Evolutionary conservation across 2,113 vertebrate genomes (phyloP).

Genomic region (Scopus umbretta): DNA sequence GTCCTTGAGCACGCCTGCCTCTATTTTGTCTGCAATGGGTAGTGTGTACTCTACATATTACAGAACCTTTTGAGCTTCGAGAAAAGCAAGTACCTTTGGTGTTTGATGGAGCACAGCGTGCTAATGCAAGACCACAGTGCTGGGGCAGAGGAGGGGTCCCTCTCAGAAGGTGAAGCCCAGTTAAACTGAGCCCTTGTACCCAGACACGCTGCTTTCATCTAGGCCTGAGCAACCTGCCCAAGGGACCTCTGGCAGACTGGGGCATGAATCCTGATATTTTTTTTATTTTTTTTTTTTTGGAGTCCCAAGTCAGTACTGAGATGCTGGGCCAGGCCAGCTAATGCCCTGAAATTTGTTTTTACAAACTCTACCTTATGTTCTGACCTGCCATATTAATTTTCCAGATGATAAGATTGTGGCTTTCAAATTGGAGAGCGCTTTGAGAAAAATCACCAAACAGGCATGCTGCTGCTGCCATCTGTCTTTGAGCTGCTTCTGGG

Average conservation of each 20-base stretch:
- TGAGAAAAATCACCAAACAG: not conserved
- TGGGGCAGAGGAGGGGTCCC: not conserved
- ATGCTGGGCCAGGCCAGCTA: not conserved
- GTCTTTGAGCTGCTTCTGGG: conserved; percentile 43
- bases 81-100: not conserved
- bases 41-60: fast-evolving
- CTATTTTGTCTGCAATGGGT: fast-evolving
- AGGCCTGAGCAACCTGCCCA: not conserved
- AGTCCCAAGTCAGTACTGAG: not conserved
- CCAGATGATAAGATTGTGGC: not conserved
- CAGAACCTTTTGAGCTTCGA: not conserved
- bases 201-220: not conserved
- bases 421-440: conserved; percentile 11
- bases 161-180: not conserved
- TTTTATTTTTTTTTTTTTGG: not conserved
- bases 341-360: not conserved
- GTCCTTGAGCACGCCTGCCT: not conserved
- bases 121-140: not conserved
- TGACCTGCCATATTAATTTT: conserved; percentile 25
- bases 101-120: not conserved
- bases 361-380: not conserved
- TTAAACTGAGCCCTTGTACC: not conserved
- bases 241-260: not conserved
- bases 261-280: not conserved
- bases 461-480: conserved; percentile 47